A percentile compares a stretch with the other conserved stretches of the same genome.
Conservation (phyloP, 2,113 vertebrate species). For the Amblyopsis rosae region DNA sequence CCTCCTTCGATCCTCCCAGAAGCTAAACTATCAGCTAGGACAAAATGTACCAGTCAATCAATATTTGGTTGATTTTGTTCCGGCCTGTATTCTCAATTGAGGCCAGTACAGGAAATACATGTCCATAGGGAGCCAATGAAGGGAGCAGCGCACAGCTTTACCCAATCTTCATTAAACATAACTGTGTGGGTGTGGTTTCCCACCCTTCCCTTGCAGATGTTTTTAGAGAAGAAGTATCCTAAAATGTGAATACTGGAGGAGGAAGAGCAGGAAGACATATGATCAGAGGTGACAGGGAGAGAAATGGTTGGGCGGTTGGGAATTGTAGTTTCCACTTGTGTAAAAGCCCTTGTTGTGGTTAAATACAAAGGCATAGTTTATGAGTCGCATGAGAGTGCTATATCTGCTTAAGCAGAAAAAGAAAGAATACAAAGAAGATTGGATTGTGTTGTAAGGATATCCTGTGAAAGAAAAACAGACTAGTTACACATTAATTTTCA, state of each 20-base stretch:
- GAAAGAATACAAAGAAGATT: slow-evolving; percentile 15
- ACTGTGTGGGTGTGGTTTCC: slow-evolving; percentile 24
- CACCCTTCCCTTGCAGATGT: slow-evolving; percentile 6
- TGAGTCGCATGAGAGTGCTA: slow-evolving; percentile 41
- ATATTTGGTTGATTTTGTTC: too few species aligned
- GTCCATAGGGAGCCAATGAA: too few species aligned
- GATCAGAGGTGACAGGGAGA: background rate
- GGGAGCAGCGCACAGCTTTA: slow-evolving; percentile 13
- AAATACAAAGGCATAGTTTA: slow-evolving; percentile 20
- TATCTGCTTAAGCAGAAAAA: slow-evolving; percentile 35
- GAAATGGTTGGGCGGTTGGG: background rate
- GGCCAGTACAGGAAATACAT: too few species aligned
- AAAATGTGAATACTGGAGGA: slow-evolving; percentile 8
- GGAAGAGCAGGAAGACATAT: slow-evolving; percentile 9
- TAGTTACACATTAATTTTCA: too few species aligned
- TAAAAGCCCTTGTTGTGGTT: slow-evolving; percentile 29
- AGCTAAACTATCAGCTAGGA: too few species aligned
- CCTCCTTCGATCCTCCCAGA: too few species aligned
- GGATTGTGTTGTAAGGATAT: slow-evolving; percentile 6
- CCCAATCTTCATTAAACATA: slow-evolving; percentile 11
- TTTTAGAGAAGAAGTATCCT: background rate
- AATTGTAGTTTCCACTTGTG: slow-evolving; percentile 11
- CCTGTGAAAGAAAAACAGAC: too few species aligned
- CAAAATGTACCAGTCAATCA: too few species aligned
- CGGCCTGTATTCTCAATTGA: too few species aligned